Conservation (phyloP, 2,113 vertebrate species). For the Centropus unirufus region DNA sequence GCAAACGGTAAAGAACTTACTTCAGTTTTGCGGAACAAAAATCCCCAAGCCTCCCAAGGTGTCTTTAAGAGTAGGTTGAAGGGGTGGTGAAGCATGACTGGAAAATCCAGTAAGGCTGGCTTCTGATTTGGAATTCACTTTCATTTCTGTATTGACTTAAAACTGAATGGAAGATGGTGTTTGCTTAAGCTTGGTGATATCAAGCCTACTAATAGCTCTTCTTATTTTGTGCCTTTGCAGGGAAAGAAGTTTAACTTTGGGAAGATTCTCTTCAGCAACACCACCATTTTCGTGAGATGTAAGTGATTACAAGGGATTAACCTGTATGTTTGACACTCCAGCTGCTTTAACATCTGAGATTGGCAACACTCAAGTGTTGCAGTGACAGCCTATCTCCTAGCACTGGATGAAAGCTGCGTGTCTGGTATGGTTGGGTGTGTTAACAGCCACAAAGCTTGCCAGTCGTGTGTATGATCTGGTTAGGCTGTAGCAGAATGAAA, state of each 20-base stretch:
- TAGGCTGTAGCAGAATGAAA: not conserved
- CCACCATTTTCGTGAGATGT: slow-evolving; percentile 81
- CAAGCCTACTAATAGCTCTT: not conserved
- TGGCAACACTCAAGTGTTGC: not conserved
- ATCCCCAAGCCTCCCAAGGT: not conserved
- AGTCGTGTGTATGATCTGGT: not conserved
- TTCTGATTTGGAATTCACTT: not conserved
- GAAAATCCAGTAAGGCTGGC: slow-evolving; percentile 51
- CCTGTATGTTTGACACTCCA: not conserved
- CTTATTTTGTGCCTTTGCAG: slow-evolving; percentile 60
- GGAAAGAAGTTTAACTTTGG: slow-evolving; percentile 80
- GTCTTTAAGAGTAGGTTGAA: not conserved
- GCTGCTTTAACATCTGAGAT: not conserved
- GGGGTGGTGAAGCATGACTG: slow-evolving; percentile 9
- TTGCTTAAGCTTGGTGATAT: not conserved
- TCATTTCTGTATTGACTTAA: not conserved
- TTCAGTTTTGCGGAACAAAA: not conserved
- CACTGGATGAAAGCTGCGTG: not conserved
- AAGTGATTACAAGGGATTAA: slow-evolving; percentile 60
- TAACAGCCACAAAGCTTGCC: not conserved
- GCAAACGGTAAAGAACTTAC: not conserved
- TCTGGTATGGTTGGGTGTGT: not conserved
- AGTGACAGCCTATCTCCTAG: not conserved
- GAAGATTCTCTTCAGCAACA: slow-evolving; percentile 83
- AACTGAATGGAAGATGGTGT: not conserved